A percentile compares a stretch with the other conserved stretches of the same genome.
These are phyloP conservation scores for Magallana ariakensis DNA, from an alignment of 1,140 invertebrate genomes.

Conservation along the genomic window DNA sequence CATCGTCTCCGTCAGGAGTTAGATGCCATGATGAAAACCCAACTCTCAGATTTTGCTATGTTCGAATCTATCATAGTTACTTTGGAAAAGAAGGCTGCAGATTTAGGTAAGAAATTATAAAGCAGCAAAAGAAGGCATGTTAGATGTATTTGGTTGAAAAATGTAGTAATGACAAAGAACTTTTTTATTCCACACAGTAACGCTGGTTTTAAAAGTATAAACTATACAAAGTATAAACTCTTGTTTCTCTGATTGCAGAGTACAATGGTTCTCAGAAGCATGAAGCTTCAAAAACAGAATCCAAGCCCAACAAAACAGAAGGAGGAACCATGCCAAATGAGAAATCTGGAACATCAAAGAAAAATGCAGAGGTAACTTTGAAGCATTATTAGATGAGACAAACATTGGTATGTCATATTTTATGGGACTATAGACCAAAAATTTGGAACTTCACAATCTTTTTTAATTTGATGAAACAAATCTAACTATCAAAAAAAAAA, in stretches of 20 bases:
- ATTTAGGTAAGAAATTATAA: slow-evolving; percentile 25
- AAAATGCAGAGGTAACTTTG: background rate
- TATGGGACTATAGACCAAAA: no score
- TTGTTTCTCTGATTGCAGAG: background rate
- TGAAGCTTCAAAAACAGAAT: background rate
- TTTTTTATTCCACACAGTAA: no score
- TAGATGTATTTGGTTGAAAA: no score
- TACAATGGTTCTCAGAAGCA: background rate
- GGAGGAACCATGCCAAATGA: background rate
- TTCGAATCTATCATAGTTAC: slow-evolving; percentile 42
- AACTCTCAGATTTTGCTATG: slow-evolving; percentile 1
- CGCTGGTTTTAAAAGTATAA: no score
- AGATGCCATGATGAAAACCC: slow-evolving; percentile 14
- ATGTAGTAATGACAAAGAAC: no score
- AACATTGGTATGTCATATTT: no score
- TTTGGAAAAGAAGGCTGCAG: slow-evolving; percentile 33
- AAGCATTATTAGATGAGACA: no score
- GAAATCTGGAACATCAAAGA: slow-evolving; percentile 2
- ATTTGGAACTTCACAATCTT: no score
- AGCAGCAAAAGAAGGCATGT: background rate
- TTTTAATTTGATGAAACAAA: no score
- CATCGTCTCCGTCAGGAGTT: slow-evolving; percentile 36
- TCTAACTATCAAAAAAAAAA: no score
- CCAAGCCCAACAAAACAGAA: background rate
- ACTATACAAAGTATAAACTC: no score